These are phyloP conservation scores for Bombylius major DNA, from an alignment of 2,888 invertebrate genomes.

Conservation along the genomic window DNA sequence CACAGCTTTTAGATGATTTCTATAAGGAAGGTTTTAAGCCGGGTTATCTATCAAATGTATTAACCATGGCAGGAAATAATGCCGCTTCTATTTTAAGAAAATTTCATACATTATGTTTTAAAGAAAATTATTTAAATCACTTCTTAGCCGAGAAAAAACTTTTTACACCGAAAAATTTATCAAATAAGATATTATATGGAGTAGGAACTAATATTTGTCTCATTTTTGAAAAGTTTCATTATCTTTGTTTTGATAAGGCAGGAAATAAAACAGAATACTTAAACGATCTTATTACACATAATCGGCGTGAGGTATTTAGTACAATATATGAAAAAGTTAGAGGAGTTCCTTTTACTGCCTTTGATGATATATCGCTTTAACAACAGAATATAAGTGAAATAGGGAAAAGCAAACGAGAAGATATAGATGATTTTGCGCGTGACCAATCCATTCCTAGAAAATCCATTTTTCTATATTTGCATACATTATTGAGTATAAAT, in stretches of 20 bases:
- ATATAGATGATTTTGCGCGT: background rate
- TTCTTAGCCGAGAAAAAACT: slow-evolving; percentile 20
- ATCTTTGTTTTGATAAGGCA: slow-evolving; percentile 23
- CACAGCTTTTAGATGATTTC: slow-evolving; percentile 22
- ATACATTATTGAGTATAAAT: no score
- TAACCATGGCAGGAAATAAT: slow-evolving; percentile 23
- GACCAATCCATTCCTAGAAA: slow-evolving; percentile 6
- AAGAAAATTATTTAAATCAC: slow-evolving; percentile 21
- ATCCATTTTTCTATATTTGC: no score
- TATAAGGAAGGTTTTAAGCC: slow-evolving; percentile 5
- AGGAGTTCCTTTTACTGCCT: background rate
- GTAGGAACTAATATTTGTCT: slow-evolving; percentile 19
- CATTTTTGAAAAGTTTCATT: slow-evolving; percentile 20
- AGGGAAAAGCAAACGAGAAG: no score
- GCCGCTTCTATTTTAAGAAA: slow-evolving; percentile 21
- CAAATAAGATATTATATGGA: slow-evolving; percentile 17
- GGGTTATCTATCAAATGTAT: slow-evolving; percentile 22
- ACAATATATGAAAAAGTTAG: slow-evolving; percentile 19
- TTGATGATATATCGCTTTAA: no score
- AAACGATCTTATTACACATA: slow-evolving; percentile 20
- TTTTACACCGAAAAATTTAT: slow-evolving; percentile 22
- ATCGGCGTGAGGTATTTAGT: slow-evolving; percentile 15
- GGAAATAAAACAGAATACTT: slow-evolving; percentile 25
- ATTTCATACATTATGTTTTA: slow-evolving; percentile 24
- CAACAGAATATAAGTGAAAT: no score